Evolutionary conservation across 92 coral and sea anemone genomes (phyloP), one percentile per base, ranked within the genome.

Genomic region (Actinernus sp.): DNA sequence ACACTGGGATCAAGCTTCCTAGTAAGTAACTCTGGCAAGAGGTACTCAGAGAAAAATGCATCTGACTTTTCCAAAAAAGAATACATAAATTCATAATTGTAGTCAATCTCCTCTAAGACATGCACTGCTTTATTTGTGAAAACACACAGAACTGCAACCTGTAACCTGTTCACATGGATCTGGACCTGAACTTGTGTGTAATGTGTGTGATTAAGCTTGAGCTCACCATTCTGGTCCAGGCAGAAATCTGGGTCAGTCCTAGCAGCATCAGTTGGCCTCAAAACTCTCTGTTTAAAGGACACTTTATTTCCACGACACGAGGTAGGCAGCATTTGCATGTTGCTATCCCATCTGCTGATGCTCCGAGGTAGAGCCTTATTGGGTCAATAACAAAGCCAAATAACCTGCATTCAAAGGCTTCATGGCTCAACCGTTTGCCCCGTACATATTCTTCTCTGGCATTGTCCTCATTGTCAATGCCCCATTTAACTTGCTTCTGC

Each of bases 141-240:
- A 46, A 44, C 59, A 59, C 41, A 32, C 22, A 59, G 22, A 19
- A 20, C 54, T 45, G 40, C 27, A 46, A 56, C 7, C 11, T 26
- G 27, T 10, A 50, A 33, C 26, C 41, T 26, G 38, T 63, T 58
- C 1, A 82, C 82, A 64, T 43, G 65, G 57, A 74, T 65, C 40
- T 82, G 76, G n/a, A 82, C 36, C 43, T 74, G 80, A 11, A 82
- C 28, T 58, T 82, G 88, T 18, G 81, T 82, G 63, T 82, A 82
- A 49, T 73, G 41, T 40, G 20, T 27, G 31, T 82, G 88, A 10
- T 49, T 34, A 26, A 21, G 20, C 56, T 63, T 62, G n/a, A 72
- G 66, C 28, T 57, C 39, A 5, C 67, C 64, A 18, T 74, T 37
- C 2, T 17, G 21, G 27, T 58, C 72, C 50, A 82, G 27, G 50